Evolutionary conservation across 2,797 vertebrate genomes (phyloP).

Genomic region (Sebastes goodei): DNA sequence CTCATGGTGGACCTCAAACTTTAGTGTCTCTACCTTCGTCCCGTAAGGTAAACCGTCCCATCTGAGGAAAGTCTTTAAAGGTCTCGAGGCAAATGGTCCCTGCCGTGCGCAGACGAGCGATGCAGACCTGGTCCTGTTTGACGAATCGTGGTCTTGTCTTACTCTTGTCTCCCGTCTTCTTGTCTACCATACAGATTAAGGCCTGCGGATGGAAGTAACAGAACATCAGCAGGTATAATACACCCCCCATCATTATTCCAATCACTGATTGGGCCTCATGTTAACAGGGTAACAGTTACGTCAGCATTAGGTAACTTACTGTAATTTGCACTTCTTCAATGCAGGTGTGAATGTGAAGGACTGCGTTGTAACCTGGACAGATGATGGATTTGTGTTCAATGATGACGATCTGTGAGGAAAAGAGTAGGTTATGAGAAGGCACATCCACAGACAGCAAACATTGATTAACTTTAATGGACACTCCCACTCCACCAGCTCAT

Average conservation of each 20-base stretch:
- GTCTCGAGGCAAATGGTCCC: conserved; percentile 99
- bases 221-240: background rate
- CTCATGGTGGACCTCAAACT: background rate
- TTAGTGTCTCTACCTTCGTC: conserved; percentile 88
- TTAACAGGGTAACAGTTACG: background rate
- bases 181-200: conserved; percentile 99
- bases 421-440: background rate
- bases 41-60: conserved; percentile 97
- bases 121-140: conserved; percentile 99
- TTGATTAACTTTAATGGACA: background rate
- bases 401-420: conserved; percentile 90
- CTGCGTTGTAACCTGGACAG: conserved; percentile 96
- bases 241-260: background rate
- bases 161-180: conserved; percentile 97
- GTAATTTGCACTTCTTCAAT: conserved; percentile 98
- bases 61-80: conserved; percentile 99
- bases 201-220: conserved; percentile 78
- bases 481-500: too few species aligned
- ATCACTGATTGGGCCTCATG: background rate
- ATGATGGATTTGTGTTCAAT: conserved; percentile 99
- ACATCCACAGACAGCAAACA: background rate
- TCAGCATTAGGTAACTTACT: conserved; percentile 74
- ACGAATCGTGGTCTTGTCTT: conserved; percentile 96
- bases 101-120: conserved; percentile 94
- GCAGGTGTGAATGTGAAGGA: conserved; percentile 98